Evolutionary conservation across 2,797 vertebrate species (phyloP).

Genomic region (Champsocephalus esox): DNA sequence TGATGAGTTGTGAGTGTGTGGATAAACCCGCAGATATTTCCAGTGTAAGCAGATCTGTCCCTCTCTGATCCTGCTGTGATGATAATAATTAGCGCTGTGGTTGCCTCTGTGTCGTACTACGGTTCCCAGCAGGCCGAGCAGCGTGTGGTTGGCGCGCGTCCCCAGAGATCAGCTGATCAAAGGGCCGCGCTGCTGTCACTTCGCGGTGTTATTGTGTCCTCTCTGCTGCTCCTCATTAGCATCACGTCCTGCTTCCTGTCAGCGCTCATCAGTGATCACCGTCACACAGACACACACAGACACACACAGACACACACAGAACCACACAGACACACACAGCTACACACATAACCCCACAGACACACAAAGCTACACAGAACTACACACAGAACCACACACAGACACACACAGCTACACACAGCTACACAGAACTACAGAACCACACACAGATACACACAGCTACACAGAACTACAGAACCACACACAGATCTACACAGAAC

Average conservation of each 20-base stretch:
- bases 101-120: conserved; percentile 44
- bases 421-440: too few species aligned
- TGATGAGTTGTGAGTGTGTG: too few species aligned
- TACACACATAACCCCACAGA: too few species aligned
- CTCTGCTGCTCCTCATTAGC: conserved; percentile 59
- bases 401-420: too few species aligned
- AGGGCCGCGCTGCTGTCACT: conserved; percentile 39
- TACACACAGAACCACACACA: too few species aligned
- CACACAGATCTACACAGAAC: too few species aligned
- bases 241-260: conserved; percentile 56
- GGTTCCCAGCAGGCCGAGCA: conserved; percentile 64
- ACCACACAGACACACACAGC: too few species aligned
- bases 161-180: conserved; percentile 61
- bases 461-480: too few species aligned
- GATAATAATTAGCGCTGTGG: conserved; percentile 62
- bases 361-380: too few species aligned
- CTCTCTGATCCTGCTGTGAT: conserved; percentile 52
- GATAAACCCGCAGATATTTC: too few species aligned
- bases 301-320: neutral
- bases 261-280: conserved; percentile 27
- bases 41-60: neutral
- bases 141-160: conserved; percentile 19
- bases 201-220: conserved; percentile 41
- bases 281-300: too few species aligned
- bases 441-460: too few species aligned